Conservation (phyloP, 1,140 invertebrate species). For the Atopsyche davidsoni region DNA sequence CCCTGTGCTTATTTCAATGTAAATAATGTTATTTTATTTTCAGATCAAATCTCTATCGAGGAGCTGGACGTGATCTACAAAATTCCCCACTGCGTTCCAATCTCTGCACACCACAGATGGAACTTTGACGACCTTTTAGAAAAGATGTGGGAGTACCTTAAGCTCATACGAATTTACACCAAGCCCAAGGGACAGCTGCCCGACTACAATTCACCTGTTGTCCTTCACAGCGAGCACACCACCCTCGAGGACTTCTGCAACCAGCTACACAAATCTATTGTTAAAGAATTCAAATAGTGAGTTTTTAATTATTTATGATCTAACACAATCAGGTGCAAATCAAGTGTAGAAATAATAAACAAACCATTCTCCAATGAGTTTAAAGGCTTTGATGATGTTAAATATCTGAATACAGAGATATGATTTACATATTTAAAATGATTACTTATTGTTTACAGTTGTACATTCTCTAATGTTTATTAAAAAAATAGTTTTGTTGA, state of each 20-base stretch:
- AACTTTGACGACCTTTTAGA: slow-evolving; percentile 99
- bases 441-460: too few relatives aligned
- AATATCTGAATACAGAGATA: too few relatives aligned
- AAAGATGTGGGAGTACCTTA: slow-evolving; percentile 98
- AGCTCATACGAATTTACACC: slow-evolving; percentile 93
- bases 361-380: too few relatives aligned
- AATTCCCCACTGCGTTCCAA: slow-evolving; percentile 98
- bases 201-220: slow-evolving; percentile 95
- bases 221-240: slow-evolving; percentile 80
- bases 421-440: too few relatives aligned
- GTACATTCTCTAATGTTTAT: too few relatives aligned
- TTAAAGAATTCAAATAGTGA: slow-evolving; percentile 99
- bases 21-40: slow-evolving; percentile 26
- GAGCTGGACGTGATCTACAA: slow-evolving; percentile 98
- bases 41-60: slow-evolving; percentile 90
- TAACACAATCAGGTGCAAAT: too few relatives aligned
- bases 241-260: slow-evolving; percentile 98
- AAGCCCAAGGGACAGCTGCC: slow-evolving; percentile 99
- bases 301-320: too few relatives aligned
- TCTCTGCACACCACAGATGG: slow-evolving; percentile 99
- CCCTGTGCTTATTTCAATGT: neutral
- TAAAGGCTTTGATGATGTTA: too few relatives aligned
- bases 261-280: slow-evolving; percentile 94
- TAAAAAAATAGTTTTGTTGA: too few relatives aligned
- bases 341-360: too few relatives aligned